These are phyloP conservation scores for Pyrocephalus nanus DNA, from an alignment of 2,797 vertebrate species.

Conservation along the genomic window DNA sequence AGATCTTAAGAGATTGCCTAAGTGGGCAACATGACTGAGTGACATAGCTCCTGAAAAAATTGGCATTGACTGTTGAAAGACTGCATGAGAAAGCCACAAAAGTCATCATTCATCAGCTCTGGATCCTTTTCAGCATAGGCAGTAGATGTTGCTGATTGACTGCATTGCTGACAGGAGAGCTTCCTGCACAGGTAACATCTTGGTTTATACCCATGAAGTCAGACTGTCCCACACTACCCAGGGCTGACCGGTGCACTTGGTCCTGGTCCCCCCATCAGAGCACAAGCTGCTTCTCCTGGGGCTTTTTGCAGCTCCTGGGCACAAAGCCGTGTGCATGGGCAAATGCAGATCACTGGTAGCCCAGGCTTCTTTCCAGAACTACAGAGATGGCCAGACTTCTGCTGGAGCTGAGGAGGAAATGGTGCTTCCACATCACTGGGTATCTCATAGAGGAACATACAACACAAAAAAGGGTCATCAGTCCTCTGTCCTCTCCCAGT, in stretches of 20 bases:
- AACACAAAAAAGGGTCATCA: not conserved
- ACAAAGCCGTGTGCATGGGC: not conserved
- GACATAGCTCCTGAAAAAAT: not conserved
- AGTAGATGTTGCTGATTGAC: not conserved
- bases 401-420: not conserved
- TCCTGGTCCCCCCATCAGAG: not conserved
- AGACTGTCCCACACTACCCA: not conserved
- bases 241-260: not conserved
- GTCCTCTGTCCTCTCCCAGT: not conserved
- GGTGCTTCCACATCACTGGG: not conserved
- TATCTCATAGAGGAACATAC: not conserved
- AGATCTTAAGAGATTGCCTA: not conserved
- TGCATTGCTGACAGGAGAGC: not conserved
- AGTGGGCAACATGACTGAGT: not conserved
- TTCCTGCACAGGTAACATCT: not conserved
- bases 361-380: not conserved
- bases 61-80: not conserved
- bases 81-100: not conserved
- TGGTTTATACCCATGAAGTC: not conserved
- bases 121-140: not conserved
- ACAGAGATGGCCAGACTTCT: not conserved
- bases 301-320: not conserved
- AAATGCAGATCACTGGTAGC: not conserved
- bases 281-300: not conserved
- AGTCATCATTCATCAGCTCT: not conserved